Conservation (phyloP, 2,113 vertebrate species). For the Chamaea fasciata region DNA sequence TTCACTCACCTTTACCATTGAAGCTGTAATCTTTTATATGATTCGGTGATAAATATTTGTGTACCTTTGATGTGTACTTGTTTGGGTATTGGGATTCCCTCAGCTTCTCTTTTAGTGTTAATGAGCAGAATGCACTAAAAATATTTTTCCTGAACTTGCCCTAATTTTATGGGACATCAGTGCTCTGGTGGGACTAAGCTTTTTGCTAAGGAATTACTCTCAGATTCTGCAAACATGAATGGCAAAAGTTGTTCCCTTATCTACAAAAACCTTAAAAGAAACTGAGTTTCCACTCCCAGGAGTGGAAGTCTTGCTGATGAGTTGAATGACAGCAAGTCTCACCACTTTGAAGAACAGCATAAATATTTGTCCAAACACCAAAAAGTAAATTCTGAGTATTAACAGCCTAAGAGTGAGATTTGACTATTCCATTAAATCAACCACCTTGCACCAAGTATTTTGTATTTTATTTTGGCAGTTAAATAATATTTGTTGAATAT, state of each 20-base stretch:
- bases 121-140: neutral
- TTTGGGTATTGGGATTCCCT: neutral
- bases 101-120: neutral
- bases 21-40: neutral
- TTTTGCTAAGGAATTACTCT: neutral
- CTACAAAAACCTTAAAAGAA: neutral
- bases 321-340: neutral
- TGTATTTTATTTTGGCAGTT: neutral
- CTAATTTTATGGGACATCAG: neutral
- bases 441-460: neutral
- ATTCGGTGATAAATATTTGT: neutral
- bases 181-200: neutral
- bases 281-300: neutral
- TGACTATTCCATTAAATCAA: neutral
- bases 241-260: neutral
- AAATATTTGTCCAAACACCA: neutral
- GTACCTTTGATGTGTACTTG: neutral
- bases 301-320: neutral
- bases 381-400: neutral
- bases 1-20: neutral
- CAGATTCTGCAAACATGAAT: neutral
- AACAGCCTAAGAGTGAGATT: neutral
- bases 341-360: neutral
- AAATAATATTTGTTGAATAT: neutral
- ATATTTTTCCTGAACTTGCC: neutral